Percentiles rank a stretch among this genome's conserved stretches.
Evolutionary conservation across 2,113 vertebrate genomes (phyloP).

Genomic region (Actenoides hombroni): DNA sequence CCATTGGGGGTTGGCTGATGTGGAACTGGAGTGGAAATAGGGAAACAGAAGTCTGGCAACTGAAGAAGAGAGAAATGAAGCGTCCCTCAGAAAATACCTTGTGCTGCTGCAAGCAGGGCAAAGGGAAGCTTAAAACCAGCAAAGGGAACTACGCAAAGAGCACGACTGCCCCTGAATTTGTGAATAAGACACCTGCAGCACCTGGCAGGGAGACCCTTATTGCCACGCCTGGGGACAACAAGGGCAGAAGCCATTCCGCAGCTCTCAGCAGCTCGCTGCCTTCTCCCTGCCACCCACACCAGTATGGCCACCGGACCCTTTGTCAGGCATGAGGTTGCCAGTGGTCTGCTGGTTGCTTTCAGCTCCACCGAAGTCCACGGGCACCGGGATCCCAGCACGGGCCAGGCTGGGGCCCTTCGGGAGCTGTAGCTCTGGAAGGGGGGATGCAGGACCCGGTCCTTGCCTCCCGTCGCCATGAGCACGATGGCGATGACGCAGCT

Average conservation of each 20-base stretch:
- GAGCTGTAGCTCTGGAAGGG: neutral
- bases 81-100: neutral
- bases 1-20: neutral
- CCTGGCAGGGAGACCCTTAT: neutral
- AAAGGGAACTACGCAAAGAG: neutral
- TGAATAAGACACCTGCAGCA: neutral
- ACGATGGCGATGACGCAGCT: accelerated
- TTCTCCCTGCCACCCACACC: neutral
- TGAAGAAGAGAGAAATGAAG: neutral
- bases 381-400: accelerated
- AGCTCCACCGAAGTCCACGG: accelerated
- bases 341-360: neutral
- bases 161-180: neutral
- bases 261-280: neutral
- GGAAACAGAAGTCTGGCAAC: neutral
- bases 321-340: accelerated
- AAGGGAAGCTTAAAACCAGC: neutral
- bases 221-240: accelerated
- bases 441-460: accelerated
- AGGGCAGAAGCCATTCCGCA: neutral
- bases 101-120: neutral
- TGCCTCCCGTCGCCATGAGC: accelerated
- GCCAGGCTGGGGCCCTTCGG: neutral
- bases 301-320: neutral
- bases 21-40: neutral